Percentiles rank a stretch among this genome's conserved stretches.
Evolutionary conservation across 2,888 invertebrate species (phyloP).

Genomic region (Lithophane ornitopus): DNA sequence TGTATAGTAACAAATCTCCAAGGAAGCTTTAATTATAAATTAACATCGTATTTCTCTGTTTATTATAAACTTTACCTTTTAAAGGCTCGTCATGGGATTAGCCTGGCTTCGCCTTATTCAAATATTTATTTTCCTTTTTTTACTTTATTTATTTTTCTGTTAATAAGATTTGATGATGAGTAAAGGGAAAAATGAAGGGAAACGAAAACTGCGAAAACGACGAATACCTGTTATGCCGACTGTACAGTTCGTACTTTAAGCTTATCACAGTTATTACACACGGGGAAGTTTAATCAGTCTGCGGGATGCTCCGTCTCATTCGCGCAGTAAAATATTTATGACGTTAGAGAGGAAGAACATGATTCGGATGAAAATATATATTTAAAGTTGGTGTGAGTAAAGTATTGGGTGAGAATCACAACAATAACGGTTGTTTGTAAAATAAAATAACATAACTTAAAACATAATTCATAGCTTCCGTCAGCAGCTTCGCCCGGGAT

Average conservation of each 20-base stretch:
- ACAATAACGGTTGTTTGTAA: neutral
- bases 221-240: neutral
- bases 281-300: conserved; percentile 39
- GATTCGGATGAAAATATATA: conserved; percentile 22
- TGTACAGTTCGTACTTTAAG: conserved; percentile 37
- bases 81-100: conserved; percentile 36
- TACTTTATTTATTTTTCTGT: conserved; percentile 13
- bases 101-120: conserved; percentile 10
- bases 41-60: conserved; percentile 31
- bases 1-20: conserved; percentile 22
- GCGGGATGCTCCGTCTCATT: conserved; percentile 22
- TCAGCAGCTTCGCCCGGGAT: too few species aligned
- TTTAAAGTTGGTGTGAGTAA: conserved; percentile 5
- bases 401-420: neutral
- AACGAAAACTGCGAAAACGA: neutral
- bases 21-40: conserved; percentile 37
- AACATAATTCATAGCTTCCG: too few species aligned
- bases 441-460: neutral
- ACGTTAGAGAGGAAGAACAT: conserved; percentile 2
- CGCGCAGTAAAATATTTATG: neutral
- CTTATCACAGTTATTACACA: conserved; percentile 41
- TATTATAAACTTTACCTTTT: conserved; percentile 33
- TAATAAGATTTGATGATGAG: conserved; percentile 32
- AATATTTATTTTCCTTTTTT: conserved; percentile 42
- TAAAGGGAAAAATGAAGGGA: conserved; percentile 17